Evolutionary conservation across 2,888 invertebrate genomes (phyloP), one percentile per base, ranked within the genome.

Genomic region (Coenonympha glycerion): DNA sequence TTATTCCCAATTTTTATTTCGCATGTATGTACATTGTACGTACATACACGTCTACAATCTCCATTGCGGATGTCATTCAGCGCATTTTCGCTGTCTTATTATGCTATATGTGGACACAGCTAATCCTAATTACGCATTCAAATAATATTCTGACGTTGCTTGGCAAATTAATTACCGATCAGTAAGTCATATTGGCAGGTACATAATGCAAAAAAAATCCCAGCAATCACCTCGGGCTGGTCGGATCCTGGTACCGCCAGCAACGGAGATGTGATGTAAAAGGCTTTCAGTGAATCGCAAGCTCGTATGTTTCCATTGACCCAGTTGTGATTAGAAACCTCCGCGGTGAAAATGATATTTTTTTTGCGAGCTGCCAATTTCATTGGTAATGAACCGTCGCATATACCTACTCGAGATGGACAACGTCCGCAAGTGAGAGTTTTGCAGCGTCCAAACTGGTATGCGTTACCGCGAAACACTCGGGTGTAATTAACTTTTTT

Each of bases 351-450:
- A 81, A 84, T 83, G 57, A 72, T 79, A 72, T 83, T 86, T 86
- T 85, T 87, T 86, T 39, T 65, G 64, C 78, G 75, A 59, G 64
- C 65, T 78, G 79, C 79, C 78, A 82, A 82, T 82, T 80, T 57
- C 74, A 72, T 80, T 65, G 71, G 79, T 75, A 80, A 81, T 76
- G 72, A 69, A 73, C 73, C 76, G 76, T 70, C 71, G 71, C 71
- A 75, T 74, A 71, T 76, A 69, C 71, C n/a, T n/a, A n/a, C n/a
- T n/a, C n/a, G 74, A 77, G 74, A 79, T 77, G 74, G 76, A 76
- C 78, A 84, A 82, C 83, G 80, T 78, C 76, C 73, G 80, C 73
- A 65, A 86, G 87, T 85, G 87, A 87, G 87, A 87, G 87, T 86
- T 83, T 78, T 73, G 75, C 76, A 73, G 76, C 78, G 77, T 79